Conservation (phyloP, 2,888 invertebrate species). For the Rhodophaea formosa region DNA sequence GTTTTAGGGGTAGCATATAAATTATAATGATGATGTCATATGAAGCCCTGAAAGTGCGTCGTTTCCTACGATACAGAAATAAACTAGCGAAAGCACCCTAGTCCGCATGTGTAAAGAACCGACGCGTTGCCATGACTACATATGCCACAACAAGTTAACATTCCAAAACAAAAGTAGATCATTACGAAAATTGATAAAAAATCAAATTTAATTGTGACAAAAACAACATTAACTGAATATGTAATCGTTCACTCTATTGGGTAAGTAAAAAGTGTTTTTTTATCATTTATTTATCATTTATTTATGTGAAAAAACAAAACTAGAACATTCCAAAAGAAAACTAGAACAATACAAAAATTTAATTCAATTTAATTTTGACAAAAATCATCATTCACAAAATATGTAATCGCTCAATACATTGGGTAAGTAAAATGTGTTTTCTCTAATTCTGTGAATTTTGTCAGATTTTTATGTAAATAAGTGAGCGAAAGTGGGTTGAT, state of each 20-base stretch:
- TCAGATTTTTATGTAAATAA: background rate
- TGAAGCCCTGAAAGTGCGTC: no score
- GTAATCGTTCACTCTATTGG: background rate
- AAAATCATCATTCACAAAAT: background rate
- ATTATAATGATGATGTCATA: no score
- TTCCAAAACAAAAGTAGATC: slow-evolving; percentile 33
- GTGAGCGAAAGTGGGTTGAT: slow-evolving; percentile 14
- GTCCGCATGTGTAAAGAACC: background rate
- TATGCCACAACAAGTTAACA: slow-evolving; percentile 45
- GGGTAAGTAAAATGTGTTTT: no score
- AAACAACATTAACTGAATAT: background rate
- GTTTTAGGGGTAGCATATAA: no score
- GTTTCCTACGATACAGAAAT: no score
- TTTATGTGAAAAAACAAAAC: no score
- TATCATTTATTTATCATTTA: no score
- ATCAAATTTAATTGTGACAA: background rate
- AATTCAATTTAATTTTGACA: background rate
- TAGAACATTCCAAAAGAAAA: slow-evolving; percentile 37
- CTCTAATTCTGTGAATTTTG: no score
- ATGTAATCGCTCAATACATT: background rate
- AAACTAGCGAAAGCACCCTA: background rate
- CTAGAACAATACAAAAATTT: background rate
- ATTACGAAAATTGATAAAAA: background rate
- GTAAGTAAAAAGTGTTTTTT: no score
- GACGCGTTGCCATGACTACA: slow-evolving; percentile 49